These are phyloP conservation scores for Horisme vitalbata DNA, from an alignment of 2,888 invertebrate genomes.

Conservation along the genomic window DNA sequence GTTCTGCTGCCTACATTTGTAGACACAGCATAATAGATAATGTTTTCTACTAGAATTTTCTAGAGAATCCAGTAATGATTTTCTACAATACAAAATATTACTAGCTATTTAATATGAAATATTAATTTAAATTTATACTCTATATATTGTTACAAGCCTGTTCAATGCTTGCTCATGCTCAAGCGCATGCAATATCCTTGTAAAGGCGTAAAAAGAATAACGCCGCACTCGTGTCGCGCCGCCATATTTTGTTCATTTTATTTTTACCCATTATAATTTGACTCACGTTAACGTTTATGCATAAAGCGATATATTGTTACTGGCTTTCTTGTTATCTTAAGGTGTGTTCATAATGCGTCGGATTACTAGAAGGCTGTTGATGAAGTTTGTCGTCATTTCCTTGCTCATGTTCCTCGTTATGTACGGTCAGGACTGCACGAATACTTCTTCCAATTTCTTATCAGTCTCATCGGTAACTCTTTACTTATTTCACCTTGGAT, in stretches of 20 bases:
- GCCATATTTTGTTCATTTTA: constrained; percentile 50
- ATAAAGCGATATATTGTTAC: constrained; percentile 37
- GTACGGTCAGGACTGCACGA: too few relatives aligned
- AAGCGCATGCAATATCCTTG: constrained; percentile 40
- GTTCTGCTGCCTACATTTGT: too few relatives aligned
- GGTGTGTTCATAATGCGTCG: background rate
- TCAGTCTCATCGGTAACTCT: too few relatives aligned
- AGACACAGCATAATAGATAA: too few relatives aligned
- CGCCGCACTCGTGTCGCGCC: constrained; percentile 49
- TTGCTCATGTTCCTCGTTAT: too few relatives aligned
- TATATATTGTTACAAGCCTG: constrained; percentile 9
- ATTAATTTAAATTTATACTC: too few relatives aligned
- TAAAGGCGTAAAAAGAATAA: constrained; percentile 42
- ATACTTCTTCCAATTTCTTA: too few relatives aligned
- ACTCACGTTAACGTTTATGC: constrained; percentile 39
- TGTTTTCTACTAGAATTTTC: too few relatives aligned
- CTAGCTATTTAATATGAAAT: too few relatives aligned
- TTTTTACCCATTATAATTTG: constrained; percentile 39
- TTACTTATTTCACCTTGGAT: too few relatives aligned
- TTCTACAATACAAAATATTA: too few relatives aligned
- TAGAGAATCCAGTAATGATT: too few relatives aligned
- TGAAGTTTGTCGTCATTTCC: background rate
- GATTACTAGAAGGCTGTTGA: background rate
- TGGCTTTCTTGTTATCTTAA: constrained; percentile 2
- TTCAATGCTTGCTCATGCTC: constrained; percentile 5